Conservation (phyloP, 2,113 vertebrate species). For the Oreochromis aureus region DNA sequence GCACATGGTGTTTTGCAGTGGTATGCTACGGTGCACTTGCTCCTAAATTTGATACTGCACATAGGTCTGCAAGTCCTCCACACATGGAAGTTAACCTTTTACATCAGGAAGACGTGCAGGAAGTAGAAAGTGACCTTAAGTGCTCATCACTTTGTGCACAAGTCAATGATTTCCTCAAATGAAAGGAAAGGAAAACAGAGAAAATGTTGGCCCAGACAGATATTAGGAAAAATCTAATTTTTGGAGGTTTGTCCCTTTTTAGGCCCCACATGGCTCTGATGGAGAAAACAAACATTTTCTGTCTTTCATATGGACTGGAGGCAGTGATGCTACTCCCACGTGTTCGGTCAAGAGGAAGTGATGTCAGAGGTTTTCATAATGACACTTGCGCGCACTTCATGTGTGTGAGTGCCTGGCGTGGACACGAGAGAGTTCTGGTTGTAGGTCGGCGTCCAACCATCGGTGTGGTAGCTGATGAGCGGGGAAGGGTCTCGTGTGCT, state of each 20-base stretch:
- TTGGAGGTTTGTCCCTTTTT: not conserved
- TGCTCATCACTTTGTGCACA: not conserved
- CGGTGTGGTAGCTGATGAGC: slow-evolving; percentile 75
- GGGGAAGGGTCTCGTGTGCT: slow-evolving; percentile 80
- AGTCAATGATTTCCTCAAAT: not conserved
- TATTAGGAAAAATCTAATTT: not conserved
- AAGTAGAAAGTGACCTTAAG: not conserved
- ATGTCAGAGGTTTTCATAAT: slow-evolving; percentile 97
- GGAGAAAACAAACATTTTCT: not conserved
- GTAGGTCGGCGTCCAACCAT: slow-evolving; percentile 72
- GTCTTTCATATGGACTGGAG: not conserved
- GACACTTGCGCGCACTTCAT: slow-evolving; percentile 89
- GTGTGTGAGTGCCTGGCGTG: slow-evolving; percentile 52
- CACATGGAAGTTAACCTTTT: not conserved
- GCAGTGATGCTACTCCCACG: not conserved
- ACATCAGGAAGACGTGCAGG: not conserved
- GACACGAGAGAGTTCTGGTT: slow-evolving; percentile 58
- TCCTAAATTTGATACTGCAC: not conserved
- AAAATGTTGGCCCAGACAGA: not conserved
- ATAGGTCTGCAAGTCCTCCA: not conserved
- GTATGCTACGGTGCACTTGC: not conserved
- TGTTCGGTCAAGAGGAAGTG: slow-evolving; percentile 60
- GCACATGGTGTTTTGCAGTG: not conserved
- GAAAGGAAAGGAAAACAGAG: not conserved
- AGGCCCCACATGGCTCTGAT: not conserved